Base-by-base conservation (phyloP, 2,113 vertebrate species). In the Leptobrachium ailaonicum region DNA sequence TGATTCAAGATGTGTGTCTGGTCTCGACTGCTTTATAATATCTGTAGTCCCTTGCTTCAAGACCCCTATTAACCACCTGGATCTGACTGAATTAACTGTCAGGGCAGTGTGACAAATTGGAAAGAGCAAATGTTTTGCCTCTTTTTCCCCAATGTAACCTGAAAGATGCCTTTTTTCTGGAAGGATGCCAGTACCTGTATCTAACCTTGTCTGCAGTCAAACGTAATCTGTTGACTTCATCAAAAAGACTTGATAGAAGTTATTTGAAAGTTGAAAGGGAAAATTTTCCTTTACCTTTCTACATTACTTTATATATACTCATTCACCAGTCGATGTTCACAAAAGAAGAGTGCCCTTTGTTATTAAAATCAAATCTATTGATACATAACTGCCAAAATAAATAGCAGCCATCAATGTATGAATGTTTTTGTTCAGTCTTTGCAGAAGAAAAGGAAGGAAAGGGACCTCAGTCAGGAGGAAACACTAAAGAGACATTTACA, bases 61-160 rank as follows among this genome's bases (percentile, higher is more conserved):
- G 42, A 80, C 78, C 78, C 71, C 78, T 80, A 80, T 80, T 80
- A 80, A 74, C 78, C 78, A 80, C 78, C 78, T 80, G 78, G 78
- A 80, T 73, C 71, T 66, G 66, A 74, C 71, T 68, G 78, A 80
- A 80, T 80, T 80, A 80, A 80, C 78, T 80, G 78, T 80, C 78
- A 80, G 64, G 71, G 68, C 72, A 56, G 41, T 73, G 41, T 80
- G 78, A 80, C 71, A 80, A 67, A 80, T 80, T 80, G 62, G 78
- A 80, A 68, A 80, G 78, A 74, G 71, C 78, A 80, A 73, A 80
- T 80, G 71, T 67, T 80, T 67, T 67, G 63, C 63, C 62, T 73
- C 50, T 40, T 80, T 80, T 80, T 74, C 63, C 78, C 78, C 64
- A 13, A 68, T 80, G 78, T 73, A 63, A 67, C 70, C 45, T 80